phyloP scores from a whole-genome alignment of 2,797 vertebrate genomes.

The Cryptoblepharus egeriae region DNA sequence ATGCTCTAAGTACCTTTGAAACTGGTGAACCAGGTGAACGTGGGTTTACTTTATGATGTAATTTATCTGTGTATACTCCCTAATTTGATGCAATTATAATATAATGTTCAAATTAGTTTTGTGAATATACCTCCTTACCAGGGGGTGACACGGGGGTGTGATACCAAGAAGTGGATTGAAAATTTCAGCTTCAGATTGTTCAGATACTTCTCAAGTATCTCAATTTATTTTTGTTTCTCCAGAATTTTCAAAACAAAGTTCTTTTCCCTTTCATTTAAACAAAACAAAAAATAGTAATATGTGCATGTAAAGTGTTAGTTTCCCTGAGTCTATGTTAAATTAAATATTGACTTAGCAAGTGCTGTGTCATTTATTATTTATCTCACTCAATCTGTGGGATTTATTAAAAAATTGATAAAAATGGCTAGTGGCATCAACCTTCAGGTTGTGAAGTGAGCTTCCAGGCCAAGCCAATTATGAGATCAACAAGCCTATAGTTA shows the following conservation, averaged over 20 bases:
- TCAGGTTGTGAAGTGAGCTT: conserved; percentile 61
- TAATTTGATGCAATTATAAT: not conserved
- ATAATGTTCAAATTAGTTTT: not conserved
- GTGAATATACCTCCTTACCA: not conserved
- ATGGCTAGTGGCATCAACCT: conserved; percentile 60
- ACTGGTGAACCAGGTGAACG: too few species aligned
- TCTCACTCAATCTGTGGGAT: conserved; percentile 68
- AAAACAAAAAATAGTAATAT: conserved; percentile 51
- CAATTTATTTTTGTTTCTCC: not conserved
- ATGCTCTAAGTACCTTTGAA: too few species aligned
- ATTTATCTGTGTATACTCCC: not conserved
- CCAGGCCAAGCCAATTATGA: conserved; percentile 72
- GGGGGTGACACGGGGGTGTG: not conserved
- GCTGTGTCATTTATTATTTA: conserved; percentile 77
- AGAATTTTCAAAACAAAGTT: conserved; percentile 43
- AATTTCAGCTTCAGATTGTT: not conserved
- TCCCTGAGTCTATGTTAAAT: conserved; percentile 71
- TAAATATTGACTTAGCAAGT: conserved; percentile 77
- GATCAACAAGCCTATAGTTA: conserved; percentile 68
- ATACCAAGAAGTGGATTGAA: not conserved
- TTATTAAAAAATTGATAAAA: conserved; percentile 76
- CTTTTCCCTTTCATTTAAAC: not conserved
- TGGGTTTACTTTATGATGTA: not conserved
- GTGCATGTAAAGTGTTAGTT: conserved; percentile 62
- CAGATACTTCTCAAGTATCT: not conserved